Conservation (phyloP, 2,113 vertebrate genomes). For the Lipophrys pholis region DNA sequence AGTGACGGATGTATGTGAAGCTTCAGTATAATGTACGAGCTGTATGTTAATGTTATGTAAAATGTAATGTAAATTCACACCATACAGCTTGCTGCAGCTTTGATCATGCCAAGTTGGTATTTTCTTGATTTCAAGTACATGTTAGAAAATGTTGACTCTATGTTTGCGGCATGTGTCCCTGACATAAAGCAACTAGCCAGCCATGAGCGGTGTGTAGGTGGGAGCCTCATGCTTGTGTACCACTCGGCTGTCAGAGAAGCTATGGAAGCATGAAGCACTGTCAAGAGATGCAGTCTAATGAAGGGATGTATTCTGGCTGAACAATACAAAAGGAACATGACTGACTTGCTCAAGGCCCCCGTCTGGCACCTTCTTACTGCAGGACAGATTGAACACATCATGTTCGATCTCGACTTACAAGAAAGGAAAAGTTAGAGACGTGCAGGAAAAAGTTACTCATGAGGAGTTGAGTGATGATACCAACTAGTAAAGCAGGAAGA, state of each 20-base stretch:
- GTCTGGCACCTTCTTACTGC: slow-evolving; percentile 66
- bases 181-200: slow-evolving; percentile 25
- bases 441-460: slow-evolving; percentile 53
- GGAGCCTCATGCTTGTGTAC: slow-evolving; percentile 40
- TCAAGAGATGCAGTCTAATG: slow-evolving; percentile 74
- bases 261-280: slow-evolving; percentile 69
- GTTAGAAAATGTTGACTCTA: neutral
- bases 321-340: slow-evolving; percentile 65
- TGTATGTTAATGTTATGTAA: neutral
- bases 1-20: slow-evolving; percentile 32
- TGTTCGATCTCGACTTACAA: slow-evolving; percentile 24
- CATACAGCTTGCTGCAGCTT: neutral
- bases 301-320: slow-evolving; percentile 64
- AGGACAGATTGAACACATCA: slow-evolving; percentile 52
- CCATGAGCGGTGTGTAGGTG: slow-evolving; percentile 59
- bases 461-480: neutral
- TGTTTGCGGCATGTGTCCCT: slow-evolving; percentile 32
- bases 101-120: neutral
- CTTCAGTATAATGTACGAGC: slow-evolving; percentile 4
- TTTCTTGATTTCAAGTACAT: neutral
- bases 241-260: slow-evolving; percentile 63
- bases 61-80: neutral
- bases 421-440: slow-evolving; percentile 23
- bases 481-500: too few species aligned
- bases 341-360: slow-evolving; percentile 66